Evolutionary conservation across 2,113 vertebrate genomes (phyloP), one percentile per base, ranked within the genome.

Genomic region (Mesocricetus auratus): DNA sequence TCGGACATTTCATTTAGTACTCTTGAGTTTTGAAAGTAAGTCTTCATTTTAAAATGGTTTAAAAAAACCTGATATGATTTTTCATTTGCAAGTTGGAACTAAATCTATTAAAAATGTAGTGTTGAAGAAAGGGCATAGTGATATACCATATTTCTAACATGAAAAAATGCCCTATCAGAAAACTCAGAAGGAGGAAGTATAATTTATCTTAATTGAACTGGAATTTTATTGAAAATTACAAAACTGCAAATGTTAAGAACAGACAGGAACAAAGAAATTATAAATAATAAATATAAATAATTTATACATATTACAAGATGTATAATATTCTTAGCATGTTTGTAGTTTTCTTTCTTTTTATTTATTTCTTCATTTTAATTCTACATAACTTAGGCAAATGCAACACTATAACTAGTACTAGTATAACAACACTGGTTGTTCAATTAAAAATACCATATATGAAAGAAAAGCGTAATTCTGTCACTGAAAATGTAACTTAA

Each of bases 21-120:
- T 85, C 21, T 96, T 62, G 1, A 96, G 87, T 95, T 95, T 78
- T 64, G 83, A 68, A 90, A 73, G 0, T 62, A 71, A 78, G 64
- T 62, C 0, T 91, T 90, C 62, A 56, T 29, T 47, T 6, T 86
- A 89, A 47, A 79, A 33, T 0, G 86, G 85, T 93, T 95, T 2
- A 3, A 66, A 93, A 21, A 96, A 86, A 91, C 69, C 62, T 42
- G 17, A 81, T 5, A 22, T 50, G 8, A 39, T 77, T 19, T 75
- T 56, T 31, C 1, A 16, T 82, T 93, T 94, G 75, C 13, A 4
- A 62, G 10, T 62, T 96, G 5, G 5, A n/a, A 29, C 71, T 86
- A 42, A 71, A 6, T 47, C 0, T 64, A 36, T 66, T 86, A 73
- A 93, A 73, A 93, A 81, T 93, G 62, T 69, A 68, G 7, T 1